Evolutionary conservation across 2,113 vertebrate species (phyloP).

Genomic region (Gnathonemus longibarbis): DNA sequence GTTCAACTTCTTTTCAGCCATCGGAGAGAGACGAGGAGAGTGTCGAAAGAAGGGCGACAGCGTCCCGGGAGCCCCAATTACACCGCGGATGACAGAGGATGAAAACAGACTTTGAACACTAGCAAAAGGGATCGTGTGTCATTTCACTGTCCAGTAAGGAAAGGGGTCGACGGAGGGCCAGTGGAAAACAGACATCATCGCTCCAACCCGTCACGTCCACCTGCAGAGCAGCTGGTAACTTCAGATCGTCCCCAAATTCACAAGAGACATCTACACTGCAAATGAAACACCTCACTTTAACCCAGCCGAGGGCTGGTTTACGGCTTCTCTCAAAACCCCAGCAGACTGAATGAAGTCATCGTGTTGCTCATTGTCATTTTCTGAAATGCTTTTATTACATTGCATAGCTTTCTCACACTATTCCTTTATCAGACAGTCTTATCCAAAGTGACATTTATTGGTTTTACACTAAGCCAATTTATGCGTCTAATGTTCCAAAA

Average conservation of each 20-base stretch:
- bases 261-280: neutral
- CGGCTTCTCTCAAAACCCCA: neutral
- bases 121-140: neutral
- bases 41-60: neutral
- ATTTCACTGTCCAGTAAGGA: neutral
- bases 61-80: neutral
- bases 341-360: neutral
- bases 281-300: neutral
- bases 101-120: neutral
- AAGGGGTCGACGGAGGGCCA: neutral
- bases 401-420: neutral
- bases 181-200: neutral
- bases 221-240: neutral
- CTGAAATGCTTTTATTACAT: neutral
- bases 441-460: neutral
- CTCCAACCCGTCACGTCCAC: neutral
- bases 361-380: neutral
- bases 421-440: neutral
- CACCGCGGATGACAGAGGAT: conserved; percentile 1
- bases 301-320: neutral
- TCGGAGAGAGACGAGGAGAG: neutral
- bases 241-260: neutral
- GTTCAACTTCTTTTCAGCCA: neutral
- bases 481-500: neutral
- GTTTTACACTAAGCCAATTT: neutral